Percentiles rank a stretch among this genome's conserved stretches.
These are phyloP conservation scores for Ploceus nigricollis DNA, from an alignment of 2,113 vertebrate species.

Conservation along the genomic window DNA sequence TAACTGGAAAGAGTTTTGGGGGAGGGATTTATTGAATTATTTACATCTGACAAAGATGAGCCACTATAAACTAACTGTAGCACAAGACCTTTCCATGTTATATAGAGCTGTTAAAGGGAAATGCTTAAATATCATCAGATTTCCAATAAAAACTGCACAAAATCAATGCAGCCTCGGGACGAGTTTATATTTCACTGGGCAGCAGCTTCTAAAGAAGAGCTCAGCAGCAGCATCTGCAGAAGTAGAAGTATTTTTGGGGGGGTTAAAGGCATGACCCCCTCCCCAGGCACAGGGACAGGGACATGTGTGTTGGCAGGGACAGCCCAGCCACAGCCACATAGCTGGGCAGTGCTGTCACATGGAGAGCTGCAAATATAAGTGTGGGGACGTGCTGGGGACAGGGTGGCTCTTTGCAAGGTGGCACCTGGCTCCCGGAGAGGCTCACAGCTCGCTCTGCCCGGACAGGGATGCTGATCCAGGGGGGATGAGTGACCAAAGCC, in stretches of 20 bases:
- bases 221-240: neutral
- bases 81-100: neutral
- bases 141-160: neutral
- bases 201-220: neutral
- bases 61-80: neutral
- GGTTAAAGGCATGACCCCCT: fast-evolving
- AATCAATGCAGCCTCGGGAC: neutral
- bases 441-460: fast-evolving
- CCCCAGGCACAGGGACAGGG: too few species aligned
- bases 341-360: neutral
- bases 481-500: fast-evolving
- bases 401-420: neutral
- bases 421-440: neutral
- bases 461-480: neutral
- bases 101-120: neutral
- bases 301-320: fast-evolving
- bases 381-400: fast-evolving
- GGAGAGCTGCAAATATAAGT: neutral
- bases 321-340: neutral
- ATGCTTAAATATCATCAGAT: neutral
- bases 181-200: neutral
- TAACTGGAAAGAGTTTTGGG: neutral
- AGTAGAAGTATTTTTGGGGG: neutral
- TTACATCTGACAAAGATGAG: neutral
- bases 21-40: neutral